A percentile compares a stretch with the other conserved stretches of the same genome.
Conservation (phyloP, 2,797 vertebrate genomes). For the Myiotriccus ornatus region DNA sequence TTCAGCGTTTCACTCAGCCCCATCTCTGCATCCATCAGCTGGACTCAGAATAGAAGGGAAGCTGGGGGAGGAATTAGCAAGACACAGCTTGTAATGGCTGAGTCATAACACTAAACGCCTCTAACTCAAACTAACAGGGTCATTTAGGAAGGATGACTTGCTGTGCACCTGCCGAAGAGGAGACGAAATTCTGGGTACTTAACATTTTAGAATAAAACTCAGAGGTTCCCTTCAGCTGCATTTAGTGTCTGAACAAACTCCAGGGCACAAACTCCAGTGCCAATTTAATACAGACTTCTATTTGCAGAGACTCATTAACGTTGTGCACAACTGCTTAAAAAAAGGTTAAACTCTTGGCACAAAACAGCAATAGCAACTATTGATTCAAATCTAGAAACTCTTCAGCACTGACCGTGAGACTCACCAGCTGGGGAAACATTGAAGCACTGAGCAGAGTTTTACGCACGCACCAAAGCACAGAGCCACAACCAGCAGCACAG, state of each 20-base stretch:
- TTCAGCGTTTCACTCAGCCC: background rate
- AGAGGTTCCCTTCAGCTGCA: background rate
- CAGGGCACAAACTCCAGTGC: constrained; percentile 12
- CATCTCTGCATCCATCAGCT: background rate
- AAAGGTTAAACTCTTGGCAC: constrained; percentile 47
- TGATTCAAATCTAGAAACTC: background rate
- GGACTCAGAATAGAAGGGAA: background rate
- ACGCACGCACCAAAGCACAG: background rate
- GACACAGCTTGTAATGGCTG: background rate
- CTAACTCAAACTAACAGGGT: constrained; percentile 12
- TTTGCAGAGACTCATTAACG: constrained; percentile 22
- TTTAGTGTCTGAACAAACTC: constrained; percentile 45
- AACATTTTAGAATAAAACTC: constrained; percentile 33
- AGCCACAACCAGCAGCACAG: background rate
- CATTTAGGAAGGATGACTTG: constrained; percentile 15
- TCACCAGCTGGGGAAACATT: background rate
- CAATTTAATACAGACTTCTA: constrained; percentile 20
- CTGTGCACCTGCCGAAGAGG: constrained; percentile 26
- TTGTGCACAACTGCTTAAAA: constrained; percentile 31
- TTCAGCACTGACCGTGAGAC: background rate
- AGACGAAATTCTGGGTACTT: constrained; percentile 8
- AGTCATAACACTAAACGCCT: background rate
- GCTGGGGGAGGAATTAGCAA: background rate
- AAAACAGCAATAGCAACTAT: background rate
- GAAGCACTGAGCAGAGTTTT: background rate